phyloP scores from a whole-genome alignment of 2,113 vertebrate species.

The Reinhardtius hippoglossoides region DNA sequence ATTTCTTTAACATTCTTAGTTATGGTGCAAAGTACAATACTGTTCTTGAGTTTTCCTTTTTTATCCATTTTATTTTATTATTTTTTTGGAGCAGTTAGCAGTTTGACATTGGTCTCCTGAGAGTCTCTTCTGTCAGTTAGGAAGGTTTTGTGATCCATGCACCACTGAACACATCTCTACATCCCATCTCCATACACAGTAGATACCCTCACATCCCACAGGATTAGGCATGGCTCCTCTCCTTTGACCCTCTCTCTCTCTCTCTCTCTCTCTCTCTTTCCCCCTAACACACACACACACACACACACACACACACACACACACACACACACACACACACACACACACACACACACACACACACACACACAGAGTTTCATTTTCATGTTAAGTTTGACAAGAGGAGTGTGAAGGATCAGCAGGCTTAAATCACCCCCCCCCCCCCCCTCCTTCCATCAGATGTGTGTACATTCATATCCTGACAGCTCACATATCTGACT shows the following conservation, averaged over 20 bases:
- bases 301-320: slow-evolving; percentile 18
- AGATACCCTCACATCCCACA: slow-evolving; percentile 81
- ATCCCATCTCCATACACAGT: slow-evolving; percentile 78
- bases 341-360: slow-evolving; percentile 19
- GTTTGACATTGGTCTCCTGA: slow-evolving; percentile 69
- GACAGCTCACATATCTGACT: slow-evolving; percentile 79
- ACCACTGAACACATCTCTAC: slow-evolving; percentile 78
- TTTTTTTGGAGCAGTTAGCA: slow-evolving; percentile 48
- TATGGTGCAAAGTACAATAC: slow-evolving; percentile 12
- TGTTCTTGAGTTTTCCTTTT: slow-evolving; percentile 29
- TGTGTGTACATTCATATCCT: slow-evolving; percentile 69
- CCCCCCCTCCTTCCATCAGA: slow-evolving; percentile 55
- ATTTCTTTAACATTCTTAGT: not conserved
- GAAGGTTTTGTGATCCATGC: slow-evolving; percentile 78
- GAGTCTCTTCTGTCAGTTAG: slow-evolving; percentile 77
- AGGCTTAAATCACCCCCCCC: slow-evolving; percentile 72
- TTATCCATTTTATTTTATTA: slow-evolving; percentile 11
- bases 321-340: slow-evolving; percentile 17
- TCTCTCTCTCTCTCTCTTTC: slow-evolving; percentile 44
- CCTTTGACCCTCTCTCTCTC: slow-evolving; percentile 73
- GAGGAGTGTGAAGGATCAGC: slow-evolving; percentile 80
- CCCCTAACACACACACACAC: slow-evolving; percentile 14
- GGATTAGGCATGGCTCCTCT: slow-evolving; percentile 80
- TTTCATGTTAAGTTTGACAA: slow-evolving; percentile 80
- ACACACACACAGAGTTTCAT: slow-evolving; percentile 57